Percentiles rank a stretch among this genome's conserved stretches.
These are phyloP conservation scores for Aromia moschata DNA, from an alignment of 2,888 invertebrate genomes.

Conservation along the genomic window DNA sequence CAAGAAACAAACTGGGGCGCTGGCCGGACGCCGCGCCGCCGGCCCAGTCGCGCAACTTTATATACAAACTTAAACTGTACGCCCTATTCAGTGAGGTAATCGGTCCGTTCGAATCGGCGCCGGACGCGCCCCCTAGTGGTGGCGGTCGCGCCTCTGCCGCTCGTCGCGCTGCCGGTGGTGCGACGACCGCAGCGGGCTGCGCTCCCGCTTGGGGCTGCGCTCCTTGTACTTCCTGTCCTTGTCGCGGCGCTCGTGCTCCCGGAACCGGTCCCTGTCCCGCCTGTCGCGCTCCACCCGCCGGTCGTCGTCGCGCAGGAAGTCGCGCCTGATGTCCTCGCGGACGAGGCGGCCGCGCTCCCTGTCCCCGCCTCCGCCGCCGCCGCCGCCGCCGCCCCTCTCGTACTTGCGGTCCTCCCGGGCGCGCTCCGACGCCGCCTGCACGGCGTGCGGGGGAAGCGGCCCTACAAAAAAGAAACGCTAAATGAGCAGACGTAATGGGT, in stretches of 20 bases:
- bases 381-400: conserved; percentile 45
- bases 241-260: conserved; percentile 30
- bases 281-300: conserved; percentile 49
- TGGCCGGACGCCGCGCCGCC: too few species aligned
- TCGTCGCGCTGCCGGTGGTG: conserved; percentile 44
- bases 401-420: conserved; percentile 42
- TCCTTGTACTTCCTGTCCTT: conserved; percentile 46
- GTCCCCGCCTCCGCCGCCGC: conserved; percentile 32
- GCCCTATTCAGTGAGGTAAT: conserved; percentile 26
- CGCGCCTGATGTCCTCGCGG: conserved; percentile 52
- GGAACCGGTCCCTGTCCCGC: conserved; percentile 51
- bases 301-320: conserved; percentile 56
- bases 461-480: neutral
- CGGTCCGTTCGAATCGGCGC: neutral
- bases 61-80: conserved; percentile 28
- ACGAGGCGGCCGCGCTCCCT: conserved; percentile 42
- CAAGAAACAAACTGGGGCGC: neutral
- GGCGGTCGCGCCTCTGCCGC: conserved; percentile 47
- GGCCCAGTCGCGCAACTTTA: too few species aligned
- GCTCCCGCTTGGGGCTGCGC: conserved; percentile 40
- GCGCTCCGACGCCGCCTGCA: conserved; percentile 49
- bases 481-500: too few species aligned
- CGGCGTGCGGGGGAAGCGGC: conserved; percentile 56
- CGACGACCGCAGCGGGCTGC: conserved; percentile 52
- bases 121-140: conserved; percentile 3